Evolutionary conservation across 2,797 vertebrate species (phyloP), one percentile per base, ranked within the genome.

Genomic region (Chiroxiphia lanceolata): DNA sequence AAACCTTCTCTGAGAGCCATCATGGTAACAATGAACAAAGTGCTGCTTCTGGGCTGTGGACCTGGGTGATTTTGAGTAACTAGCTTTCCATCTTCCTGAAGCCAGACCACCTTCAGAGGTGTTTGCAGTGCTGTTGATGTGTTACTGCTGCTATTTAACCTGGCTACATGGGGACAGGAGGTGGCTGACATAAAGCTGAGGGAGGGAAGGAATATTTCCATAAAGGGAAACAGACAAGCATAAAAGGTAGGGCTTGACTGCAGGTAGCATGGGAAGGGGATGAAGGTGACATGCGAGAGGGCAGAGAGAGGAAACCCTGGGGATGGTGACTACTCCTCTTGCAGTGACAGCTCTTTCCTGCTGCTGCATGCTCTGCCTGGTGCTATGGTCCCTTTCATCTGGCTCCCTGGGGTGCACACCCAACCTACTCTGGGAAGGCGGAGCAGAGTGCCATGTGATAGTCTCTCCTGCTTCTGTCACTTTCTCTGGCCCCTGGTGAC

Each of bases 361-460:
- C 31, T n/a, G 34, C 53, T 76, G 40, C 51, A 20, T 0, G 2
- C n/a, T 33, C 53, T 48, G 23, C 15, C 40, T 34, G 36, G 40
- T 63, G 33, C 79, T 60, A 23, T 0, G 0, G 25, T 4, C 13
- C 56, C 48, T 79, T 65, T 21, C 19, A 51, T 36, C 44, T 10
- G 51, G 42, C 47, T 67, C 18, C 18, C 3, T 0, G 0, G 33
- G 11, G 21, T 2, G 4, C 61, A 36, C 42, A 29, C 29, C 38
- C 50, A 74, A 33, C 50, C 38, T 15, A 33, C 38, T 27, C 65
- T 38, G 33, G 74, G 27, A 72, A 68, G 21, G 56, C 18, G 23
- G n/a, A 42, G 47, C 22, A 14, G 34, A 48, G 27, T 8, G 15
- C 47, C 34, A 40, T 8, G 4, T 11, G 10, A 36, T 25, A 15